Evolutionary conservation across 2,888 invertebrate genomes (phyloP).

Genomic region (Rugalucina vietnamica): DNA sequence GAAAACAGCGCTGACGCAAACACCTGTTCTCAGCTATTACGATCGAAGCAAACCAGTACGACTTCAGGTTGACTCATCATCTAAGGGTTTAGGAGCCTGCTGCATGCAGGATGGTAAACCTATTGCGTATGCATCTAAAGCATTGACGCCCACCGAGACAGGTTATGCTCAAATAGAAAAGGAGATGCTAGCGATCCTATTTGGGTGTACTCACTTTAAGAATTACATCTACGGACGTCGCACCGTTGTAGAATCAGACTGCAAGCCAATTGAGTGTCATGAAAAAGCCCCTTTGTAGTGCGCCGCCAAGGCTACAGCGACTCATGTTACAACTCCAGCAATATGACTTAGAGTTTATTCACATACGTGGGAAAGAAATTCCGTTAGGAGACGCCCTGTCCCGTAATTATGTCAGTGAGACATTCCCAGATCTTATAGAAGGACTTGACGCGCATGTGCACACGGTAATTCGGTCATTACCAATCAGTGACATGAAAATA

Average conservation of each 20-base stretch:
- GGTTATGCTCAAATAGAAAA: constrained; percentile 57
- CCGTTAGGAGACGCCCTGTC: constrained; percentile 36
- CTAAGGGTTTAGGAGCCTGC: constrained; percentile 17
- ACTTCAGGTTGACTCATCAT: constrained; percentile 20
- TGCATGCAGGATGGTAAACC: constrained; percentile 41
- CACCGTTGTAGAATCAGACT: constrained; percentile 52
- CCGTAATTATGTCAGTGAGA: constrained; percentile 29
- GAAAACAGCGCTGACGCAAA: constrained; percentile 14
- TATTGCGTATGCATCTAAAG: constrained; percentile 51
- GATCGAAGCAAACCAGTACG: constrained; percentile 25
- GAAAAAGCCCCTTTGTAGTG: constrained; percentile 32
- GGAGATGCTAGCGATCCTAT: constrained; percentile 39
- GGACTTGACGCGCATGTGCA: constrained; percentile 18
- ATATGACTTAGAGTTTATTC: constrained; percentile 42
- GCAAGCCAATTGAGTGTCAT: constrained; percentile 34
- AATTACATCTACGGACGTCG: constrained; percentile 43
- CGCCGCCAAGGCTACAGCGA: constrained; percentile 43
- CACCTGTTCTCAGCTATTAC: constrained; percentile 35
- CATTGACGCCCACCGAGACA: constrained; percentile 36
- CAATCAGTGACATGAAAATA: constrained; percentile 14
- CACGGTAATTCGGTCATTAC: background rate
- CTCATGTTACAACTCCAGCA: constrained; percentile 34
- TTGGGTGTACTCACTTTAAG: constrained; percentile 34
- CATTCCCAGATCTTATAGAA: constrained; percentile 4
- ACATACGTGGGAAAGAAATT: constrained; percentile 18